phyloP scores from a whole-genome alignment of 1,140 invertebrate genomes.

The Thaumatotibia leucotreta region DNA sequence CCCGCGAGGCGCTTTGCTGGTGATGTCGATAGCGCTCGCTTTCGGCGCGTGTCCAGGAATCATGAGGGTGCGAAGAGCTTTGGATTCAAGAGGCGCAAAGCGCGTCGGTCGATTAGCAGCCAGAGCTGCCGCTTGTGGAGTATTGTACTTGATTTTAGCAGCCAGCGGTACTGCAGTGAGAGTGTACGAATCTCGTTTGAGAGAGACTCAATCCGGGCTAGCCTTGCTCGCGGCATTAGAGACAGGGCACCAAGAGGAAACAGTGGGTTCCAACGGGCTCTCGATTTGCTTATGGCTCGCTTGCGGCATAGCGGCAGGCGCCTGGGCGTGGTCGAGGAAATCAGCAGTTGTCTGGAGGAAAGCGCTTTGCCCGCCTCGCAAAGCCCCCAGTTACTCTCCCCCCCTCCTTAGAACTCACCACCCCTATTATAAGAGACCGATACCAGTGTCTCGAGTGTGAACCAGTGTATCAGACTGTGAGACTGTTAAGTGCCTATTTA shows the following conservation, averaged over 20 bases:
- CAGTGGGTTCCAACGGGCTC: slow-evolving; percentile 61
- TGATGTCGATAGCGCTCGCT: slow-evolving; percentile 78
- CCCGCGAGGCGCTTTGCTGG: slow-evolving; percentile 78
- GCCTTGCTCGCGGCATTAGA: slow-evolving; percentile 75
- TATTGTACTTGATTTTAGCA: slow-evolving; percentile 85
- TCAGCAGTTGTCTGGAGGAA: slow-evolving; percentile 87
- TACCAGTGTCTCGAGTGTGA: slow-evolving; percentile 70
- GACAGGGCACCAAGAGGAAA: slow-evolving; percentile 53
- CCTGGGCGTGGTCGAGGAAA: slow-evolving; percentile 95
- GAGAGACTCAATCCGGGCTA: slow-evolving; percentile 72
- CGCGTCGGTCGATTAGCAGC: slow-evolving; percentile 93
- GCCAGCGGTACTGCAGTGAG: slow-evolving; percentile 77
- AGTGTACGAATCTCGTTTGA: slow-evolving; percentile 78
- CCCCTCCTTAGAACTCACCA: slow-evolving; percentile 55
- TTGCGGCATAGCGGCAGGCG: slow-evolving; percentile 89
- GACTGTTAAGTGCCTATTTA: slow-evolving; percentile 40
- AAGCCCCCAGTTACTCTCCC: slow-evolving; percentile 53
- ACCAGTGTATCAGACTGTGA: slow-evolving; percentile 33
- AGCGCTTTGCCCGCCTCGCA: slow-evolving; percentile 64
- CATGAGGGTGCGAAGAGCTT: slow-evolving; percentile 78
- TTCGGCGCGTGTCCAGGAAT: slow-evolving; percentile 80
- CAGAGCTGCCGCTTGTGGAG: slow-evolving; percentile 87
- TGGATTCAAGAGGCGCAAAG: slow-evolving; percentile 82
- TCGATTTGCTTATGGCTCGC: slow-evolving; percentile 87
- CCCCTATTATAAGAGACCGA: slow-evolving; percentile 62